phyloP scores from a whole-genome alignment of 2,797 vertebrate species.

The Salmo trutta region DNA sequence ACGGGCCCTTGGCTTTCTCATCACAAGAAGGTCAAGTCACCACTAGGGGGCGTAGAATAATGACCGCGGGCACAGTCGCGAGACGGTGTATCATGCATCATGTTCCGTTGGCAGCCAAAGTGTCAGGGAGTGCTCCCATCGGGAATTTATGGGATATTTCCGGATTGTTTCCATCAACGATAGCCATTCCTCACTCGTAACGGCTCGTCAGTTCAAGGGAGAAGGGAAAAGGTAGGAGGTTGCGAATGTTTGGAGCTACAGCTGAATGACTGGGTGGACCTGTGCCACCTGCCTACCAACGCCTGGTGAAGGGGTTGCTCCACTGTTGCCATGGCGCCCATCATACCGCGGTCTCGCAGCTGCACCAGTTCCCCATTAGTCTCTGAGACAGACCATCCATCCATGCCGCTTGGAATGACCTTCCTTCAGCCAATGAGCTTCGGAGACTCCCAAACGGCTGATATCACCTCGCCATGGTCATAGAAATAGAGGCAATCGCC shows the following conservation, averaged over 20 bases:
- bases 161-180: conserved; percentile 59
- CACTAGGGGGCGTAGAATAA: conserved; percentile 69
- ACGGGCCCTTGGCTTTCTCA: conserved; percentile 42
- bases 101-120: conserved; percentile 59
- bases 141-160: conserved; percentile 64
- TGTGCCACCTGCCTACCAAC: conserved; percentile 42
- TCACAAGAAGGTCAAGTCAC: conserved; percentile 61
- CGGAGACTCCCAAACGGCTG: conserved; percentile 49
- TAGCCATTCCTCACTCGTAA: conserved; percentile 36
- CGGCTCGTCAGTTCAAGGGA: conserved; percentile 38
- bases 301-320: conserved; percentile 46
- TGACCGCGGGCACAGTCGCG: conserved; percentile 55
- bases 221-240: conserved; percentile 8
- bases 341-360: conserved; percentile 54
- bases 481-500: conserved; percentile 51
- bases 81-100: conserved; percentile 66
- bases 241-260: conserved; percentile 27
- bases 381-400: conserved; percentile 57
- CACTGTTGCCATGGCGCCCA: conserved; percentile 66
- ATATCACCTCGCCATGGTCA: conserved; percentile 45
- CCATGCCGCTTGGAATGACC: conserved; percentile 6
- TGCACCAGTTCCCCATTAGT: conserved; percentile 65
- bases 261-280: conserved; percentile 44
- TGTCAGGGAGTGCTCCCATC: conserved; percentile 56
- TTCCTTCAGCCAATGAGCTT: conserved; percentile 58